A percentile compares a stretch with the other conserved stretches of the same genome.
Conservation (phyloP, 2,113 vertebrate species). For the Anseranas semipalmata region DNA sequence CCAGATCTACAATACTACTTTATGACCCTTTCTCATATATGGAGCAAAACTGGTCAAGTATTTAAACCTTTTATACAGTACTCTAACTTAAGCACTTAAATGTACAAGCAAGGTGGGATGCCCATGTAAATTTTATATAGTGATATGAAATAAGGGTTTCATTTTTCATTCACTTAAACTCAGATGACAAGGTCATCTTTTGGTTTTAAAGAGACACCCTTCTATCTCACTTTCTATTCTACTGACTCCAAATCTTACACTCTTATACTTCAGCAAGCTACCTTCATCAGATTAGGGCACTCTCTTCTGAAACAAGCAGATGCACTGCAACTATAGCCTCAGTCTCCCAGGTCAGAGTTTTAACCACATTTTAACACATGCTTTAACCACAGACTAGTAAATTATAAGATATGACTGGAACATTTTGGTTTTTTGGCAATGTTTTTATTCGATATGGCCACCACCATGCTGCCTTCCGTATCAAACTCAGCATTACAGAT, state of each 20-base stretch:
- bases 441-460: neutral
- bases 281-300: neutral
- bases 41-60: neutral
- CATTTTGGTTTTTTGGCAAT: neutral
- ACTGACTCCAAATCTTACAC: neutral
- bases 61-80: neutral
- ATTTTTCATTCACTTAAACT: neutral
- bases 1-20: neutral
- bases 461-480: neutral
- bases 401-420: neutral
- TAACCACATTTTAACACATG: neutral
- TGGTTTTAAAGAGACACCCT: neutral
- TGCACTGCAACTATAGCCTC: neutral
- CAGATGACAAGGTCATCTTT: neutral
- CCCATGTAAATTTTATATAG: rapidly evolving
- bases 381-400: neutral
- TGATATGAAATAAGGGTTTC: neutral
- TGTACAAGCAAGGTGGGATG: neutral
- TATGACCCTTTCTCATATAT: neutral
- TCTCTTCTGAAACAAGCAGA: neutral
- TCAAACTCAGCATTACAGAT: neutral
- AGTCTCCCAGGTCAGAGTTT: neutral
- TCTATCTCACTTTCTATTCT: neutral
- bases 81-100: neutral
- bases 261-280: neutral